Evolutionary conservation across 2,797 vertebrate species (phyloP).

Genomic region (Micromesistius poutassou): DNA sequence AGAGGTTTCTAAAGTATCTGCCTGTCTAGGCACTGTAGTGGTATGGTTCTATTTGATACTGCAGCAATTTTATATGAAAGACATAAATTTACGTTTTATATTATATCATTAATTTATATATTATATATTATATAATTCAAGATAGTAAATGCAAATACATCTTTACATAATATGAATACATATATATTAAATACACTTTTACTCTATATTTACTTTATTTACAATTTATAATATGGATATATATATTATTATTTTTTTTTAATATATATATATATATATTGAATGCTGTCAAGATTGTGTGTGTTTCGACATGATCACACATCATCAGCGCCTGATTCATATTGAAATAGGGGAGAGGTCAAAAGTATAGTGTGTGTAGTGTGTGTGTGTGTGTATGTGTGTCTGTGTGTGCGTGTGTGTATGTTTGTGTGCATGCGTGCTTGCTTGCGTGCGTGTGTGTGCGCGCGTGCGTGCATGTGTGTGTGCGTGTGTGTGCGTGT

Average conservation of each 20-base stretch:
- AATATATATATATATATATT: neutral
- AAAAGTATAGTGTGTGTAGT: conserved; percentile 15
- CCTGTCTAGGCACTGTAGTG: no score
- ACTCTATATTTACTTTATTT: neutral
- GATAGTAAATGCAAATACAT: neutral
- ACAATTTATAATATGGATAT: neutral
- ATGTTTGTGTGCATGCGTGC: conserved; percentile 29
- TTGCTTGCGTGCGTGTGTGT: conserved; percentile 42
- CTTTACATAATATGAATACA: neutral
- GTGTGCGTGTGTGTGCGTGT: conserved; percentile 43
- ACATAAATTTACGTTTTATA: neutral
- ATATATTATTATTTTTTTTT: no score
- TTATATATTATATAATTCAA: neutral
- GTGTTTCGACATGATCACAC: neutral
- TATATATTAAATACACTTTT: neutral
- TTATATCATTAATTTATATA: neutral
- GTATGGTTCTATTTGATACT: no score
- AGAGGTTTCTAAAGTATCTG: no score
- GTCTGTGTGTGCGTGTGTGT: conserved; percentile 40
- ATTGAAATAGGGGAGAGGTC: conserved; percentile 32
- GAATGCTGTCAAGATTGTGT: neutral
- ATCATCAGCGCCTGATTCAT: neutral
- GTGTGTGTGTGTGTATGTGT: conserved; percentile 18
- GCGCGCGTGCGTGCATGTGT: conserved; percentile 16
- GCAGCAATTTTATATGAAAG: no score